Percentiles rank a stretch among this genome's conserved stretches.
These are phyloP conservation scores for Fragum fragum DNA, from an alignment of 2,888 invertebrate species.

Conservation along the genomic window DNA sequence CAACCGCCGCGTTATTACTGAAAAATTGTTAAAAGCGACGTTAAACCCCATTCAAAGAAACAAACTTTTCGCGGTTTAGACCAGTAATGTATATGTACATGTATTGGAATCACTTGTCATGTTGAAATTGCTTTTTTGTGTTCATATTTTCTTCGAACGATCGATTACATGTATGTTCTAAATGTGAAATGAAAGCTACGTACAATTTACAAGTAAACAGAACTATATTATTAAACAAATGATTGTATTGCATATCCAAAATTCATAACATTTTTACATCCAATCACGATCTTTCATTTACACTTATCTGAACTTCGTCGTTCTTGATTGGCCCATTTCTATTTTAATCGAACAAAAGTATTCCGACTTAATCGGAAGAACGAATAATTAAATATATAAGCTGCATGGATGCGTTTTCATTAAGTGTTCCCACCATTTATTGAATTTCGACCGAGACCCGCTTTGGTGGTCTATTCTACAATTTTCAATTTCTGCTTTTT, in stretches of 20 bases:
- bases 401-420: slow-evolving; percentile 63
- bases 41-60: no score
- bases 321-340: slow-evolving; percentile 9
- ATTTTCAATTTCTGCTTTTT: slow-evolving; percentile 30
- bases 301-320: not conserved
- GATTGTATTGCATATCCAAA: not conserved
- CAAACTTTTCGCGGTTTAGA: no score
- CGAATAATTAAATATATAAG: slow-evolving; percentile 63
- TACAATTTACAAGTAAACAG: no score
- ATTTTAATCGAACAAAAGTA: slow-evolving; percentile 17
- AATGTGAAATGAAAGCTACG: no score
- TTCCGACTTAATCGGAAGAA: slow-evolving; percentile 47
- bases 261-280: not conserved
- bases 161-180: no score
- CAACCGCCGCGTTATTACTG: no score
- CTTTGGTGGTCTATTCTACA: slow-evolving; percentile 49
- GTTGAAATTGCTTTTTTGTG: no score
- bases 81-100: no score
- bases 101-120: no score
- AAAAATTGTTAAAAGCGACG: no score
- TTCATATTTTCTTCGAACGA: no score
- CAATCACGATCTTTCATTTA: slow-evolving; percentile 2
- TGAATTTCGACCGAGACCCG: slow-evolving; percentile 36
- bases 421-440: slow-evolving; percentile 54
- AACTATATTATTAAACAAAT: no score